Evolutionary conservation across 2,113 vertebrate species (phyloP), one percentile per base, ranked within the genome.

Genomic region (Lampris incognitus): DNA sequence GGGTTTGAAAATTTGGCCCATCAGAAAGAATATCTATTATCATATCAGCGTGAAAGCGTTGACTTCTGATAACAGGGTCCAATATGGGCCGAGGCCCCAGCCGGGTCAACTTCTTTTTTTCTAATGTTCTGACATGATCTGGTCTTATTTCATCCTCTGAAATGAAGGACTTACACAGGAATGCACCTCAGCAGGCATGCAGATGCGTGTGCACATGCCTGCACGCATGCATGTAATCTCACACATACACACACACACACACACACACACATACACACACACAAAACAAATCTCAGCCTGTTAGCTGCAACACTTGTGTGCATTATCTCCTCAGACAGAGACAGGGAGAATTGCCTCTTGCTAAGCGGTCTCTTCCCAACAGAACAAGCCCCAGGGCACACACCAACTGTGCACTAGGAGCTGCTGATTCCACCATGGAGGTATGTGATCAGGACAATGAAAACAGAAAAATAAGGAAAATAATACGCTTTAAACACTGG

Each of bases 271-370:
- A 62, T 42, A 74, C 13, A 8, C 49, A 66, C 52, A 24, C 24
- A 24, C 24, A 24, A 24, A 38, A 41, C 58, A 60, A 37, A 60
- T 60, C 39, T 2, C 41, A 39, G 58, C 58, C 38, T 8, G 3
- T 38, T 38, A 58, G 36, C 56, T 55, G 52, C 52, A 55, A 24
- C 36, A 38, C 56, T 58, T 58, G 5, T 39, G 58, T 83, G 81
- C 77, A 87, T 90, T 88, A 89, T 88, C 84, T 84, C 77, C 50
- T 89, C 82, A 91, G 55, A 81, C 10, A 51, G 36, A 82, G 87
- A 85, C 77, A 77, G 79, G 62, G 66, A 66, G 72, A 90, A 84
- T 46, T 78, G 74, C 62, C 78, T 86, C 74, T 78, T 70, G 83
- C 84, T 83, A 81, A 79, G 81, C 73, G 71, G 76, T 76, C 72